A percentile compares a stretch with the other conserved stretches of the same genome.
Conservation (phyloP, 1,140 invertebrate genomes). For the Spodoptera litura region DNA sequence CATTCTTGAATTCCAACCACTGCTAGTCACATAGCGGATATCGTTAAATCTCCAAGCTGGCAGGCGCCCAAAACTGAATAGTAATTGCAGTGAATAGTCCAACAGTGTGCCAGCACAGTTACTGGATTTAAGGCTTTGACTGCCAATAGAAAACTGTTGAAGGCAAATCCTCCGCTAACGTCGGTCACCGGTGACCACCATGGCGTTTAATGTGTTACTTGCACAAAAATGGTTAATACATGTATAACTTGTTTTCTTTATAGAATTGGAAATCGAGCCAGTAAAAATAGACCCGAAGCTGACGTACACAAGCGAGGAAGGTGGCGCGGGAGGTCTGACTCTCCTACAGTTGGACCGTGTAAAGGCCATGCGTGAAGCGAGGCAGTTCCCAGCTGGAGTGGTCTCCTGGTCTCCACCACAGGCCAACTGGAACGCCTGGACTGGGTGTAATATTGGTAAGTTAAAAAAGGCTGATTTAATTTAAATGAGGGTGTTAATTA, state of each 20-base stretch:
- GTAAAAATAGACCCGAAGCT: constrained; percentile 62
- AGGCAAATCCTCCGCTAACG: too few relatives aligned
- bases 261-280: constrained; percentile 72
- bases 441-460: constrained; percentile 94
- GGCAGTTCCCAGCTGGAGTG: constrained; percentile 89
- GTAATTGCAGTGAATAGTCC: too few relatives aligned
- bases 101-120: too few relatives aligned
- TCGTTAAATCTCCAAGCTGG: too few relatives aligned
- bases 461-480: background rate
- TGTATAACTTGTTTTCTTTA: constrained; percentile 35
- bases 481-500: background rate
- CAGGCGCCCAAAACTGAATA: too few relatives aligned
- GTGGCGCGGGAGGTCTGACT: constrained; percentile 58
- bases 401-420: constrained; percentile 98
- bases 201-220: too few relatives aligned
- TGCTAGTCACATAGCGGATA: too few relatives aligned
- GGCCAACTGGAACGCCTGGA: constrained; percentile 99
- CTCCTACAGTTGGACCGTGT: constrained; percentile 72
- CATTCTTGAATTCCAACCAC: too few relatives aligned
- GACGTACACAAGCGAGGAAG: constrained; percentile 49
- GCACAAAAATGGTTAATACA: too few relatives aligned
- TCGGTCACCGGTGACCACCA: too few relatives aligned
- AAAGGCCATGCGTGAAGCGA: constrained; percentile 71
- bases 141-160: too few relatives aligned
- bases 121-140: too few relatives aligned